These are phyloP conservation scores for Zaprionus lachaisei DNA, from an alignment of 1,140 invertebrate species.

Conservation along the genomic window DNA sequence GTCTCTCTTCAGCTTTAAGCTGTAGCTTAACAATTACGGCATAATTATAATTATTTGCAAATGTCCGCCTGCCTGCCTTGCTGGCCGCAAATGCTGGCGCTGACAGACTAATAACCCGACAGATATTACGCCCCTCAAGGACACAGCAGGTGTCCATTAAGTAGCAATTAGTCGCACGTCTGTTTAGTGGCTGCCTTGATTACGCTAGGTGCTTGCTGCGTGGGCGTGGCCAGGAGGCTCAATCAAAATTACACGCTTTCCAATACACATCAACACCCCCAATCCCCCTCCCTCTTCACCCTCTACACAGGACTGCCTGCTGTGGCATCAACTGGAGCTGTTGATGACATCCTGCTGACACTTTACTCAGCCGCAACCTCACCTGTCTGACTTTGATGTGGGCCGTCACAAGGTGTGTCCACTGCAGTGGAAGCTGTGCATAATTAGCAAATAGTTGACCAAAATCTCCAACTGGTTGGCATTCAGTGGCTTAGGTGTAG, in stretches of 20 bases:
- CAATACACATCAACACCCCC: constrained; percentile 67
- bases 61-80: background rate
- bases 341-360: constrained; percentile 72
- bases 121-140: constrained; percentile 20
- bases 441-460: constrained; percentile 72
- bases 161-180: constrained; percentile 68
- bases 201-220: constrained; percentile 28
- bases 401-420: constrained; percentile 51
- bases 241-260: constrained; percentile 72
- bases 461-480: constrained; percentile 28
- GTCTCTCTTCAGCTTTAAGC: background rate
- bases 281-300: background rate
- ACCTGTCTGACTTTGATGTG: constrained; percentile 59
- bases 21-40: constrained; percentile 15
- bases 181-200: constrained; percentile 41
- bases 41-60: constrained; percentile 12
- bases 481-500: constrained; percentile 55
- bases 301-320: background rate
- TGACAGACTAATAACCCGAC: constrained; percentile 17
- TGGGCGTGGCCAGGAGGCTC: constrained; percentile 29
- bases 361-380: constrained; percentile 52
- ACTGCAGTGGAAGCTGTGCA: constrained; percentile 61
- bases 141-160: constrained; percentile 59
- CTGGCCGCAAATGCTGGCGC: background rate
- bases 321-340: constrained; percentile 31